Evolutionary conservation across 2,888 invertebrate genomes (phyloP).

Genomic region (Tortrix viridana): DNA sequence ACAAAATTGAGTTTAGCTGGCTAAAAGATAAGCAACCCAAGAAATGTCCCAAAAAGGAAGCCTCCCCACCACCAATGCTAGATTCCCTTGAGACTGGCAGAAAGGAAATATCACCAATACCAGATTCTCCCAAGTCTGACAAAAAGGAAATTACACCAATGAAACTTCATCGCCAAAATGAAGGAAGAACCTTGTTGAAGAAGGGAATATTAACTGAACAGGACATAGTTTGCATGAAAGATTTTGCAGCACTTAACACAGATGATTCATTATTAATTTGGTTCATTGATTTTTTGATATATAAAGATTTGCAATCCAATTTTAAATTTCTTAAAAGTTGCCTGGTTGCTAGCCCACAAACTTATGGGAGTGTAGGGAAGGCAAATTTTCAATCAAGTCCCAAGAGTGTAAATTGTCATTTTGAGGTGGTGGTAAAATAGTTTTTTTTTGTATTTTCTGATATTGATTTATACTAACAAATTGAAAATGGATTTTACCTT

Average conservation of each 20-base stretch:
- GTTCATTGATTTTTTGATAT: constrained; percentile 33
- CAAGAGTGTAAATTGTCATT: background rate
- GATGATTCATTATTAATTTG: constrained; percentile 28
- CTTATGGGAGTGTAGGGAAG: background rate
- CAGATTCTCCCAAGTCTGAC: background rate
- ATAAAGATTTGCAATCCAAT: constrained; percentile 31
- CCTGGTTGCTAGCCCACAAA: constrained; percentile 8
- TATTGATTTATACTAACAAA: background rate
- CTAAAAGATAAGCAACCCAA: constrained; percentile 6
- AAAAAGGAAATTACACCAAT: background rate
- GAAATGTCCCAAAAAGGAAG: constrained; percentile 1
- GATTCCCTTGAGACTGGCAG: background rate
- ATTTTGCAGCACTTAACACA: constrained; percentile 20
- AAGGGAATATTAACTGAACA: constrained; percentile 27
- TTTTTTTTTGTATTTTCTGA: background rate
- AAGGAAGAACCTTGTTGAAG: constrained; percentile 21
- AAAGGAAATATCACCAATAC: background rate
- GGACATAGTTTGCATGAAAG: constrained; percentile 28
- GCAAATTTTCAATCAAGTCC: background rate
- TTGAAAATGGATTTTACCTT: background rate
- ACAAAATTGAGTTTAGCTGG: constrained; percentile 28
- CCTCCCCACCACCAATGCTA: background rate
- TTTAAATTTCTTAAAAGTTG: constrained; percentile 30
- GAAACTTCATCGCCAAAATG: background rate
- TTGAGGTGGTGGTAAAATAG: constrained; percentile 1